These are phyloP conservation scores for Drosophila niveifrons DNA, from an alignment of 2,888 invertebrate species.

Conservation along the genomic window DNA sequence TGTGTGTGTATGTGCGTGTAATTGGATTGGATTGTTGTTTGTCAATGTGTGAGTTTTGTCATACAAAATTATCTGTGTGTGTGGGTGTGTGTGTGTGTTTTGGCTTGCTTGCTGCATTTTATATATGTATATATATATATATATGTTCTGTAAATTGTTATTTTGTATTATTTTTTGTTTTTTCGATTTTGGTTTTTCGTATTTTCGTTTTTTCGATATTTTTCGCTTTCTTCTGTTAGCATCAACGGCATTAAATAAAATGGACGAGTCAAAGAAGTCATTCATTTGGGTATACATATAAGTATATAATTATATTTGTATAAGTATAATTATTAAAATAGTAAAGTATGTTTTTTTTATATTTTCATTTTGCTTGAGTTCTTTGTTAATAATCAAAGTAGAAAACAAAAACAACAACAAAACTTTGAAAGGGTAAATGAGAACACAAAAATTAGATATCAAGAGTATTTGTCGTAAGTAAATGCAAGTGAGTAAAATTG, in stretches of 20 bases:
- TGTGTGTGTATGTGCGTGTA: slow-evolving; percentile 34
- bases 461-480: slow-evolving; percentile 23
- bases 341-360: slow-evolving; percentile 51
- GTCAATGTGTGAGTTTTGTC: slow-evolving; percentile 29
- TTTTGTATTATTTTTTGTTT: slow-evolving; percentile 36
- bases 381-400: slow-evolving; percentile 33
- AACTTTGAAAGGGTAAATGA: slow-evolving; percentile 21
- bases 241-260: slow-evolving; percentile 84
- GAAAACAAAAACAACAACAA: slow-evolving; percentile 23
- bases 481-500: slow-evolving; percentile 36
- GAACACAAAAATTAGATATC: slow-evolving; percentile 26
- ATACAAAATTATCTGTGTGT: slow-evolving; percentile 37
- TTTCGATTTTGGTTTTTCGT: slow-evolving; percentile 43
- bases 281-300: slow-evolving; percentile 78
- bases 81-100: slow-evolving; percentile 2
- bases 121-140: too few species aligned
- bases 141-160: slow-evolving; percentile 48
- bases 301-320: slow-evolving; percentile 58
- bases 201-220: slow-evolving; percentile 50
- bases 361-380: slow-evolving; percentile 23
- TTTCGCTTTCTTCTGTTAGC: slow-evolving; percentile 81
- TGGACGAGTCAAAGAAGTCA: slow-evolving; percentile 86
- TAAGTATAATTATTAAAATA: slow-evolving; percentile 54
- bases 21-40: slow-evolving; percentile 23
- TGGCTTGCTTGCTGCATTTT: slow-evolving; percentile 61